Evolutionary conservation across 2,888 invertebrate species (phyloP), one percentile per base, ranked within the genome.

Genomic region (Ectobius pallidus): DNA sequence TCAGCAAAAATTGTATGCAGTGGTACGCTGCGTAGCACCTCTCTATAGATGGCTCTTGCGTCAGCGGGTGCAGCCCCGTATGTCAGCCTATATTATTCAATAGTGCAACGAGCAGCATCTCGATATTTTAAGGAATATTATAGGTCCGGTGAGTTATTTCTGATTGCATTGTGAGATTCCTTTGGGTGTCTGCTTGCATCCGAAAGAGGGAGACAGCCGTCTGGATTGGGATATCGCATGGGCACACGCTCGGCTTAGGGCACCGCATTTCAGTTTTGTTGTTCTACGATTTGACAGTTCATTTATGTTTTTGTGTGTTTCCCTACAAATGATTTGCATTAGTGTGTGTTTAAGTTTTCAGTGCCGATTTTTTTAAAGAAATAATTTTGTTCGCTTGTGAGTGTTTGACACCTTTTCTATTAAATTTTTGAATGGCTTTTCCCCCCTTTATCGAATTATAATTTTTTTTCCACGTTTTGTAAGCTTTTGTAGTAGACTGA

Each of bases 31-130:
- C 46, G 69, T 49, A 52, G 61, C 62, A 49, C 49, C 72, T 70
- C 68, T 70, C 65, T 72, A 73, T 77, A 76, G 76, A 75, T 75
- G 77, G 77, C 76, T 72, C 75, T 75, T 62, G 76, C 75, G 72
- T 75, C 75, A 63, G 70, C 75, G 58, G 75, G 75, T 73, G 85
- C 88, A 77, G 88, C 89, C 81, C 88, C 88, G 82, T 89, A 89
- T 84, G 89, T 89, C 83, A 89, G 89, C 85, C 84, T 89, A 79
- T 89, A 89, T 84, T 89, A 89, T 84, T 89, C 89, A 79, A 88
- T 89, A 83, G 89, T 89, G 84, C 89, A 89, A 84, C 87, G 89
- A 79, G 88, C 89, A 77, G 89, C 89, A 78, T 86, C 88, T 81
- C 88, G 89, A 82, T 89, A 89, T 80, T 82, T 89, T 79, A 89